A percentile compares a stretch with the other conserved stretches of the same genome.
Evolutionary conservation across 2,888 invertebrate genomes (phyloP).

Genomic region (Macropis europaea): DNA sequence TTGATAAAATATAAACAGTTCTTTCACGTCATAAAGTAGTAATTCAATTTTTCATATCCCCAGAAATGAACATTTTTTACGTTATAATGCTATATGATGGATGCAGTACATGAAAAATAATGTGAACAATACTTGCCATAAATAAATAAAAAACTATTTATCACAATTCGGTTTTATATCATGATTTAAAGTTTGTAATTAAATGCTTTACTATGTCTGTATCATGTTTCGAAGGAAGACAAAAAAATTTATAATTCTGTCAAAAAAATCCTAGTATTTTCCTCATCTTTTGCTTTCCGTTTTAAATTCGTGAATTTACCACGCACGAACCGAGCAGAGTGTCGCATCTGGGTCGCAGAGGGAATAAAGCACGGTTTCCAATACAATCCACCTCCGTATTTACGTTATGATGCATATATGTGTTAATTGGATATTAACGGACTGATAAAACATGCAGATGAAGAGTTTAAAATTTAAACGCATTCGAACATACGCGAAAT

Average conservation of each 20-base stretch:
- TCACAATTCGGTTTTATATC: too few species aligned
- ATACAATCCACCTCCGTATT: neutral
- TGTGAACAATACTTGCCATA: too few species aligned
- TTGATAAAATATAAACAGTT: too few species aligned
- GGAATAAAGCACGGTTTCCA: neutral
- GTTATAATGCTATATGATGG: too few species aligned
- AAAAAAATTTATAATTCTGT: neutral
- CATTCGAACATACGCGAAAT: neutral
- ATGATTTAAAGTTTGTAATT: too few species aligned
- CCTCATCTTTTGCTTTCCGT: neutral
- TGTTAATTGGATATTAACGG: conserved; percentile 7
- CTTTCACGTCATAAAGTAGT: too few species aligned
- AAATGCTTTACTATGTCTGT: too few species aligned
- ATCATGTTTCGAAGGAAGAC: too few species aligned
- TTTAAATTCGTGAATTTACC: neutral
- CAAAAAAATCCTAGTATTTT: neutral
- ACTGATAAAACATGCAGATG: conserved; percentile 13
- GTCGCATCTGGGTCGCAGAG: neutral
- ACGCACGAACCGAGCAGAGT: neutral
- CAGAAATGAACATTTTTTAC: too few species aligned
- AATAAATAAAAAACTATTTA: too few species aligned
- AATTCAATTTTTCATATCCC: too few species aligned
- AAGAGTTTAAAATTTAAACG: neutral
- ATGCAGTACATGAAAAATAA: too few species aligned
- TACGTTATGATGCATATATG: neutral